Base-by-base conservation (phyloP, 2,113 vertebrate species). In the Atrichornis clamosus region DNA sequence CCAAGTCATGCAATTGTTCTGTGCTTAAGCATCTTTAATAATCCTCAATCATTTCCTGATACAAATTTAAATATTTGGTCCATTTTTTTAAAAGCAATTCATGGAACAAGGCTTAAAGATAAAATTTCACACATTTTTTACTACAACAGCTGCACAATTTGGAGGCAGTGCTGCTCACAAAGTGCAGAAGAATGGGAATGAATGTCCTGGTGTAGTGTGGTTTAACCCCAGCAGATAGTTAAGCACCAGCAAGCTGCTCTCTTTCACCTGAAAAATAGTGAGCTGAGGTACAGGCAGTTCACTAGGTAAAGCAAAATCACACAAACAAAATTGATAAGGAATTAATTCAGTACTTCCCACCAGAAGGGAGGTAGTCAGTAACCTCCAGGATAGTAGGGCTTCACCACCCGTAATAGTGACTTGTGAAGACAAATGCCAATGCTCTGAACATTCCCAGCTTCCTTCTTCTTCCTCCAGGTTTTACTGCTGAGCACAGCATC, bases 401-500 rank as follows among this genome's bases (percentile, higher is more conserved):
- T 52, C 42, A 23, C 30, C 7, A 11, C 2, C 1, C 0, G 0
- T 20, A 58, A 18, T 1, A 5, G 23, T 49, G 27, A 21, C 28
- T 53, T 44, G 52, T 42, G 46, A 67, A 83, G 21, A 58, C 18
- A 58, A 67, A 75, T 3, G 0, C 7, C 14, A 21, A 26, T 1
- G 42, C 7, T 41, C 52, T 1, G 2, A 53, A 42, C 2, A 3
- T 27, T 10, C 17, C 7, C 9, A 15, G 9, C 12, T n/a, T 30
- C 10, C 20, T 58, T 4, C 14, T 52, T n/a, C 37, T 30, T 68
- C 24, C 8, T 5, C 4, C 17, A n/a, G 21, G 10, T 55, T 64
- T 70, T 41, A 32, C 11, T 59, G 18, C 10, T 53, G 37, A 41
- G 21, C 26, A 41, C 8, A 6, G 32, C 0, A 2, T 49, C 59